Conservation (phyloP, 2,888 invertebrate genomes). For the Lycophotia porphyrea region DNA sequence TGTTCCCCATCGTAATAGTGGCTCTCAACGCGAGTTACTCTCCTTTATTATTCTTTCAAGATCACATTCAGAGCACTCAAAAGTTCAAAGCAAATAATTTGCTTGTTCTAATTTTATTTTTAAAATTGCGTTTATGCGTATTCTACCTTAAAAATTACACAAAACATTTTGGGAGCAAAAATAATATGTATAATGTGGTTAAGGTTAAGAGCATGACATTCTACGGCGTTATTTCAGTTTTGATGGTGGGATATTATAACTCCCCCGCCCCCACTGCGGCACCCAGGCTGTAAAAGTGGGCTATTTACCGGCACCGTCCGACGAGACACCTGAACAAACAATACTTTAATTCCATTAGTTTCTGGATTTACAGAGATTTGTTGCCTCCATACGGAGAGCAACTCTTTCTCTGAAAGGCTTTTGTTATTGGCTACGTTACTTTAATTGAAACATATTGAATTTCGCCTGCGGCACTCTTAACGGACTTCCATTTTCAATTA, state of each 20-base stretch:
- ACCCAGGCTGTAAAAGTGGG: constrained; percentile 30
- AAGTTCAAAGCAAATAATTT: constrained; percentile 43
- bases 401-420: constrained; percentile 50
- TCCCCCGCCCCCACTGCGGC: background rate
- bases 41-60: constrained; percentile 41
- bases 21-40: constrained; percentile 29
- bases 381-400: constrained; percentile 42
- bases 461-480: constrained; percentile 17
- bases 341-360: constrained; percentile 76
- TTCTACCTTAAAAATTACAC: constrained; percentile 51
- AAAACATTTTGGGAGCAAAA: constrained; percentile 47
- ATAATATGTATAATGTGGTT: constrained; percentile 52
- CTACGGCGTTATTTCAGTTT: constrained; percentile 61
- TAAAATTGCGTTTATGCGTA: constrained; percentile 44
- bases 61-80: constrained; percentile 32
- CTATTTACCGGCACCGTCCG: constrained; percentile 67
- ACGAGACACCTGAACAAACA: constrained; percentile 76
- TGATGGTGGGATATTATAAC: constrained; percentile 70
- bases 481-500: constrained; percentile 40
- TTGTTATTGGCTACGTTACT: constrained; percentile 52
- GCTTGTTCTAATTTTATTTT: constrained; percentile 50
- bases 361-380: constrained; percentile 69
- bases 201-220: constrained; percentile 45
- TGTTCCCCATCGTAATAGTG: constrained; percentile 51
- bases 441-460: constrained; percentile 49